Base-by-base conservation (phyloP, 1,140 invertebrate species). In the Hydropsyche tenuis region DNA sequence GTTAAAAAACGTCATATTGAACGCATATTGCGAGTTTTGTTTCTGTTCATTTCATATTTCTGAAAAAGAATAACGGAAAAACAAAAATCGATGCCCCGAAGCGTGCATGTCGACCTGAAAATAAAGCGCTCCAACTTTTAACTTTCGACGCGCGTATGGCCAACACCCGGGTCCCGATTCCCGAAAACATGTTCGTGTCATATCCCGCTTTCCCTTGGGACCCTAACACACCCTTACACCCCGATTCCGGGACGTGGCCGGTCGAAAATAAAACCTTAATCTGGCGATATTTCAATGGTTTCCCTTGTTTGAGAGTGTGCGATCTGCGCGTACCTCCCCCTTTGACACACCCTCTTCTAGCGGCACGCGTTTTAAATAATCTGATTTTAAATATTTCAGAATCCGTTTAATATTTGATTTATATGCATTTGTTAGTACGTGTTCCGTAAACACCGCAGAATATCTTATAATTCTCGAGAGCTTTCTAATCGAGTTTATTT, bases 261-360 rank as follows among this genome's bases (percentile, higher is more conserved):
- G 43, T 48, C 65, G 23, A 25, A 68, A 68, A 70, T 70, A 70
- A 70, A 30, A 45, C 68, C 42, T 70, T 70, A 70, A 70, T 56
- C 68, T 46, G 68, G 45, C 48, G 51, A 70, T 70, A 70, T 70
- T 70, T 70, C 68, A 70, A 68, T 48, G 65, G 42, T 68, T 48
- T 27, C 22, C 65, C 63, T 20, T 42, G 30, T 37, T 37, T 37
- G 9, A 9, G 30, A 9, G 30, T 37, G 30, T 37, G 30, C 30
- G n/a, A 37, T 37, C 3, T 37, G 9, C 30, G 30, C 30, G 30
- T 37, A 9, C 3, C 3, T 4, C 9, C 30, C 30, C 3, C 30
- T 37, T 9, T 37, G 9, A 37, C 30, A 3, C 30, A 37, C 9
- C 30, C 30, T 9, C 30, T 37, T 37, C 9, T 37, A 4, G 9